These are phyloP conservation scores for Protonemura montana DNA, from an alignment of 2,888 invertebrate genomes.

Conservation along the genomic window DNA sequence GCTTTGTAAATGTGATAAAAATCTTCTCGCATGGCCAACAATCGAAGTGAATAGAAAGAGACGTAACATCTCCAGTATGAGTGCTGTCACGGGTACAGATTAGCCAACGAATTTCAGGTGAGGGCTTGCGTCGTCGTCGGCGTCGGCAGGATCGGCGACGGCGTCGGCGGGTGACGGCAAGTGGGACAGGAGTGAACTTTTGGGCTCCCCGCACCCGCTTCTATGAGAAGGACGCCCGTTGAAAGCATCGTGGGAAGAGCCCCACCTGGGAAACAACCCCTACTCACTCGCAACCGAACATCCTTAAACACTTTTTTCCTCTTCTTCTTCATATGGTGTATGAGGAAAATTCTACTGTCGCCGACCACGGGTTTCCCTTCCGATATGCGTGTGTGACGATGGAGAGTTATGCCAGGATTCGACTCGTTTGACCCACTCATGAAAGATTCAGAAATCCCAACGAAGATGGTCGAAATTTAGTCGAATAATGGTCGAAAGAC, in stretches of 20 bases:
- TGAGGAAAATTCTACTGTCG: conserved; percentile 13
- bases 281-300: conserved; percentile 38
- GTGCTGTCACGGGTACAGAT: conserved; percentile 51
- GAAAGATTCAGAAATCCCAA: neutral
- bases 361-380: neutral
- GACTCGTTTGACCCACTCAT: conserved; percentile 14
- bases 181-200: conserved; percentile 8
- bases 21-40: conserved; percentile 37
- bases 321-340: conserved; percentile 32
- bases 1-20: conserved; percentile 34
- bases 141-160: conserved; percentile 36
- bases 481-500: neutral
- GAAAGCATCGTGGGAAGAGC: conserved; percentile 52
- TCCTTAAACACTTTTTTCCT: conserved; percentile 39
- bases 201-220: conserved; percentile 23
- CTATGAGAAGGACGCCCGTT: conserved; percentile 45
- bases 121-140: conserved; percentile 36
- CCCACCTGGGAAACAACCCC: conserved; percentile 45
- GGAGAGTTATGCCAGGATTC: neutral
- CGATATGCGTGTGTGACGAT: neutral
- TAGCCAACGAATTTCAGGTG: conserved; percentile 49
- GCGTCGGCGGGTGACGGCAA: conserved; percentile 27
- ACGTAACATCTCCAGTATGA: conserved; percentile 40
- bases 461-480: neutral
- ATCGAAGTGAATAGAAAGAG: conserved; percentile 23